phyloP scores from a whole-genome alignment of 1,140 invertebrate genomes.

The Zaprionus ornatus region DNA sequence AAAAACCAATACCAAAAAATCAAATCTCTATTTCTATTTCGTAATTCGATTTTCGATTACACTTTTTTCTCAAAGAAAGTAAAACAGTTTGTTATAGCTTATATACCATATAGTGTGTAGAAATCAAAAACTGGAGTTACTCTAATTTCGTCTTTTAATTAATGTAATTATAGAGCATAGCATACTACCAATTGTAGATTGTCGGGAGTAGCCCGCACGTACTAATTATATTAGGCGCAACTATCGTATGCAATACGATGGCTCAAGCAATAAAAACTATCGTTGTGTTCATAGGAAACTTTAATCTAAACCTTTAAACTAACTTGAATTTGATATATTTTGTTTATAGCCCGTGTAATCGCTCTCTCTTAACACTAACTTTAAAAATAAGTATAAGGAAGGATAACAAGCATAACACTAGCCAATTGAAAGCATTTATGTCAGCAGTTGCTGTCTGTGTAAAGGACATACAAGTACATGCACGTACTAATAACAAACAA shows the following conservation, averaged over 20 bases:
- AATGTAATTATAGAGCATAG: conserved; percentile 29
- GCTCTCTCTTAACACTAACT: conserved; percentile 31
- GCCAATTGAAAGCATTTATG: conserved; percentile 74
- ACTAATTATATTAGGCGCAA: conserved; percentile 2
- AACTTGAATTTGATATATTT: not conserved
- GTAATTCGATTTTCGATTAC: conserved; percentile 53
- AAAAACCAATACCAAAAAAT: not conserved
- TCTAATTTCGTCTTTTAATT: conserved; percentile 59
- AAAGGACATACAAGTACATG: conserved; percentile 30
- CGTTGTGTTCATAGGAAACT: conserved; percentile 48
- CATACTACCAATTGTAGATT: conserved; percentile 49
- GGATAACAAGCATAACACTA: conserved; percentile 72
- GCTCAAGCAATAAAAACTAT: conserved; percentile 47
- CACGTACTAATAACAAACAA: conserved; percentile 8
- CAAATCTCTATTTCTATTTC: conserved; percentile 24
- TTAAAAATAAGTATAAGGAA: conserved; percentile 44
- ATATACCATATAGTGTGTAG: conserved; percentile 8
- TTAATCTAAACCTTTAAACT: conserved; percentile 4
- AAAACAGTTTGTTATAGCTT: conserved; percentile 68
- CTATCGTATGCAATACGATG: conserved; percentile 42
- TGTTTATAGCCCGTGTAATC: conserved; percentile 23
- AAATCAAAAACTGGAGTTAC: conserved; percentile 59
- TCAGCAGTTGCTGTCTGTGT: conserved; percentile 40
- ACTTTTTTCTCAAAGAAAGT: conserved; percentile 73
- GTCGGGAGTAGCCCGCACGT: conserved; percentile 22